Conservation (phyloP, 2,888 invertebrate species). For the Zeuzera pyrina region DNA sequence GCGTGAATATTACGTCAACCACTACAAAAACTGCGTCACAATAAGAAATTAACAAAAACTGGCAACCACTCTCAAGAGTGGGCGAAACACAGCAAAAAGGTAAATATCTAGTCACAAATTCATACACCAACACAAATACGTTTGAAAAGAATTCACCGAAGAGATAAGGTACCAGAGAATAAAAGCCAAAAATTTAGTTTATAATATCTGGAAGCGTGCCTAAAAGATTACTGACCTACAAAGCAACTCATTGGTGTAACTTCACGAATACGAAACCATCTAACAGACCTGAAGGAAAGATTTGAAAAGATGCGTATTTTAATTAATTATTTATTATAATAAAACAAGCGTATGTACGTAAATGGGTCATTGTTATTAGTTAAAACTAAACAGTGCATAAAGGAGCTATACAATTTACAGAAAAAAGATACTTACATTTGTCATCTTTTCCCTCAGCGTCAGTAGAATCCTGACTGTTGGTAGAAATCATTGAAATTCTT, state of each 20-base stretch:
- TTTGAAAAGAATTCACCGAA: conserved; percentile 13
- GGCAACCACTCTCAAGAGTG: no score
- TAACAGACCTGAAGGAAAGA: conserved; percentile 64
- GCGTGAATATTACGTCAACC: not conserved
- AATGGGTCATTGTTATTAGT: no score
- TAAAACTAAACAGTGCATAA: no score
- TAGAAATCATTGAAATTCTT: conserved; percentile 54
- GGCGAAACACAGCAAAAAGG: no score
- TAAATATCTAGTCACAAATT: no score
- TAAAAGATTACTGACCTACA: conserved; percentile 63
- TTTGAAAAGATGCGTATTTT: conserved; percentile 4
- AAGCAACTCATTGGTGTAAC: conserved; percentile 61
- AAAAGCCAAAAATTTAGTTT: conserved; percentile 20
- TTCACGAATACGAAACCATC: conserved; percentile 62
- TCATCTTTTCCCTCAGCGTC: conserved; percentile 54
- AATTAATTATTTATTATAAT: not conserved
- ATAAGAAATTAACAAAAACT: not conserved
- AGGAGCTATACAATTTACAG: no score
- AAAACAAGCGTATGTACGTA: no score
- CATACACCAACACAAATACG: conserved; percentile 7
- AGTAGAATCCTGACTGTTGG: conserved; percentile 52
- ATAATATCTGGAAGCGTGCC: conserved; percentile 35
- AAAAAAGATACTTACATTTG: conserved; percentile 45
- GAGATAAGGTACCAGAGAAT: conserved; percentile 24
- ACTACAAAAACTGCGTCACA: not conserved